Evolutionary conservation across 2,113 vertebrate species (phyloP).

Genomic region (Cyrtonyx montezumae): DNA sequence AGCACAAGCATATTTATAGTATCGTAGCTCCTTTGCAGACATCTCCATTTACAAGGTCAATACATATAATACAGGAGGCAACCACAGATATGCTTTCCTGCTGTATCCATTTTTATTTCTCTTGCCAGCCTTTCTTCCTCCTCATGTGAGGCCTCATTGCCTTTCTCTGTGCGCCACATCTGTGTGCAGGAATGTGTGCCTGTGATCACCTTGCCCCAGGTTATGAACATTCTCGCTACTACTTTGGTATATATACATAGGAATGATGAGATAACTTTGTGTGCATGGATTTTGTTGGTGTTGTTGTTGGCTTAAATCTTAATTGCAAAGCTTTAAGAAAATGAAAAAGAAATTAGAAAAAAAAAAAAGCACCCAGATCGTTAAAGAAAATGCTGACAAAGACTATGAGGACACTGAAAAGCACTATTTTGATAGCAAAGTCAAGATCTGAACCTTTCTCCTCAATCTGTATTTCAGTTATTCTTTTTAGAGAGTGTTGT

Average conservation of each 20-base stretch:
- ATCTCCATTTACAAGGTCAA: constrained; percentile 69
- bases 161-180: not conserved
- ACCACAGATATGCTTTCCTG: constrained; percentile 36
- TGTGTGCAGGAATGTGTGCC: not conserved
- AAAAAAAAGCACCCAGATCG: not conserved
- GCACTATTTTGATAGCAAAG: not conserved
- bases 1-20: constrained; percentile 50
- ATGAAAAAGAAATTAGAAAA: not conserved
- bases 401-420: not conserved
- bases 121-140: not conserved
- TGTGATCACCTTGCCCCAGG: not conserved
- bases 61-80: constrained; percentile 30
- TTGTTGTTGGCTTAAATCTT: not conserved
- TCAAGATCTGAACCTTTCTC: not conserved
- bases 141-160: not conserved
- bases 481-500: not conserved
- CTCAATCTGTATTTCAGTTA: not conserved
- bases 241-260: not conserved
- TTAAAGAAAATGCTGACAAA: not conserved
- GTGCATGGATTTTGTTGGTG: not conserved
- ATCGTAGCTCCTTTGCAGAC: constrained; percentile 34
- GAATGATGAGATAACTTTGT: not conserved
- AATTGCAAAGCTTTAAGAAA: not conserved
- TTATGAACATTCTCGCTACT: not conserved
- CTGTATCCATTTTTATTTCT: constrained; percentile 8